Evolutionary conservation across 2,888 invertebrate genomes (phyloP).

Genomic region (Homarus gammarus): DNA sequence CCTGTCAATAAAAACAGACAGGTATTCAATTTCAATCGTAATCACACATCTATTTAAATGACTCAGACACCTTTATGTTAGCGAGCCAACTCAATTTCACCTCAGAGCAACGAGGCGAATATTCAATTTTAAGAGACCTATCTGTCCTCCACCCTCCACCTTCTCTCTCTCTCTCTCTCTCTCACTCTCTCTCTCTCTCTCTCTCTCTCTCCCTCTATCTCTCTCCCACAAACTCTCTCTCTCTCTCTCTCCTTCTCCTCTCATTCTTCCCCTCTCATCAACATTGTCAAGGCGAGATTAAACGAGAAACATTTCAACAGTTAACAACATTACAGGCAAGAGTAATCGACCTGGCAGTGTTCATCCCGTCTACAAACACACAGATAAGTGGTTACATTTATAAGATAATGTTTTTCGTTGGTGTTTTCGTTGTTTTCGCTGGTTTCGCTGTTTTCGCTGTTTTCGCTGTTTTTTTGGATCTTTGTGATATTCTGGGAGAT

Average conservation of each 20-base stretch:
- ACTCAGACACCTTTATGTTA: too few relatives aligned
- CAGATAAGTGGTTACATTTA: background rate
- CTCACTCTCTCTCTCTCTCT: conserved; percentile 14
- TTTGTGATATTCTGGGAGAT: background rate
- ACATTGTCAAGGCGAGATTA: background rate
- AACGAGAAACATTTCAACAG: background rate
- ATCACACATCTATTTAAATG: too few relatives aligned
- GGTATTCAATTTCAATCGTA: too few relatives aligned
- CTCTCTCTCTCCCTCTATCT: conserved; percentile 20
- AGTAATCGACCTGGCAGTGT: background rate
- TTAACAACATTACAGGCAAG: background rate
- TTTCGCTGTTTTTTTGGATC: too few relatives aligned
- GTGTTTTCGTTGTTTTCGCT: too few relatives aligned
- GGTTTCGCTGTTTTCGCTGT: too few relatives aligned
- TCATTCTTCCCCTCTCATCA: background rate
- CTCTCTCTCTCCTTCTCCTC: too few relatives aligned
- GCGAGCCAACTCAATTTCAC: too few relatives aligned
- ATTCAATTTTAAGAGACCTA: too few relatives aligned
- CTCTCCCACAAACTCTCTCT: too few relatives aligned
- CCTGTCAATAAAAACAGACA: too few relatives aligned
- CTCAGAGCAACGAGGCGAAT: too few relatives aligned
- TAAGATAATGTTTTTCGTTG: background rate
- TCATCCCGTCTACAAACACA: background rate
- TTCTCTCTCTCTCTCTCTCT: background rate
- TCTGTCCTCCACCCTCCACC: background rate